A percentile compares a stretch with the other conserved stretches of the same genome.
These are phyloP conservation scores for Apodemus sylvaticus DNA, from an alignment of 2,113 vertebrate genomes.

Conservation along the genomic window DNA sequence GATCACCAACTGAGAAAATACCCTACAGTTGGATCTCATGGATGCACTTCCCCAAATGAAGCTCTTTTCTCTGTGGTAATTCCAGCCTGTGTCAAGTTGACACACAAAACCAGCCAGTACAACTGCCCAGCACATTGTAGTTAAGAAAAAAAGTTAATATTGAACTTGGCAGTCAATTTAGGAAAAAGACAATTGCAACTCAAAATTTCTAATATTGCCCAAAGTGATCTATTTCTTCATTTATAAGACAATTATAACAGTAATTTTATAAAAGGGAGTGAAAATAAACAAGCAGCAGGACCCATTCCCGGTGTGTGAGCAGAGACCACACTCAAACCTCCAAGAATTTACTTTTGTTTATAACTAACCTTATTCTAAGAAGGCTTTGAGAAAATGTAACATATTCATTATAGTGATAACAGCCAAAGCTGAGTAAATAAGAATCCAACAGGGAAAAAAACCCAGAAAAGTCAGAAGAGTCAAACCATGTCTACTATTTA, in stretches of 20 bases:
- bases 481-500: neutral
- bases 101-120: too few relatives aligned
- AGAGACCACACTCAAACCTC: neutral
- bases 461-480: neutral
- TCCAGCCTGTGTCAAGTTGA: too few relatives aligned
- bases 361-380: conserved; percentile 1
- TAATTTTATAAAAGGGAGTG: neutral
- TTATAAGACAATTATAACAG: neutral
- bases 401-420: neutral
- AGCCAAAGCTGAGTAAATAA: neutral
- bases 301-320: neutral
- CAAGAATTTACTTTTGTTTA: neutral
- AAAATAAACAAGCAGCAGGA: neutral
- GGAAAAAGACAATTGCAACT: neutral
- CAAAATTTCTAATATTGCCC: neutral
- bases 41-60: too few relatives aligned
- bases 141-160: neutral
- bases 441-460: neutral
- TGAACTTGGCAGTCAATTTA: neutral
- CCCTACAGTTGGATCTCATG: too few relatives aligned
- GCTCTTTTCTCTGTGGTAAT: too few relatives aligned
- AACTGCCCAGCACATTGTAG: neutral
- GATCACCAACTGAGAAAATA: too few relatives aligned
- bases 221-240: neutral
- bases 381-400: neutral